Percentiles rank a stretch among this genome's conserved stretches.
Evolutionary conservation across 2,888 invertebrate genomes (phyloP).

Genomic region (Habroteleia sp.): DNA sequence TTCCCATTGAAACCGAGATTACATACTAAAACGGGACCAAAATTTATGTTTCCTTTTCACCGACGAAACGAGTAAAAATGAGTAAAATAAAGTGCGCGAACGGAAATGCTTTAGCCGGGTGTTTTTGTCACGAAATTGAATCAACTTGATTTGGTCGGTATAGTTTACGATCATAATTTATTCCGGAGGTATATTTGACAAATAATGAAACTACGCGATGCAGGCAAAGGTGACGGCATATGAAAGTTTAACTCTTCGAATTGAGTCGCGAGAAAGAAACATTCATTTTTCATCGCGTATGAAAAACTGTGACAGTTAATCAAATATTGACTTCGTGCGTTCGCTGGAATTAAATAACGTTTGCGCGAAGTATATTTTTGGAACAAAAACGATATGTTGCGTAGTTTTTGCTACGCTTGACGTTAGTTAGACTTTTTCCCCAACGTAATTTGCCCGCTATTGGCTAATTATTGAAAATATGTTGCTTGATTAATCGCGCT

Average conservation of each 20-base stretch:
- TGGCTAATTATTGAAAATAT: constrained; percentile 39
- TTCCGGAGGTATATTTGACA: constrained; percentile 50
- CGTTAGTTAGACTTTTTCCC: not conserved
- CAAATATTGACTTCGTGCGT: constrained; percentile 40
- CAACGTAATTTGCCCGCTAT: constrained; percentile 17
- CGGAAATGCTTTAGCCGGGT: not conserved
- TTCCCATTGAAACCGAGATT: constrained; percentile 25
- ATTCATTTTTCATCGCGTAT: constrained; percentile 37
- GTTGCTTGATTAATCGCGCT: constrained; percentile 20
- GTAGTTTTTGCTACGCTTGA: constrained; percentile 4
- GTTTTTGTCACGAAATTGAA: constrained; percentile 38
- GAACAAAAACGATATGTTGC: constrained; percentile 10
- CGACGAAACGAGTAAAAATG: constrained; percentile 9
- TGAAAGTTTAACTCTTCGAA: constrained; percentile 34
- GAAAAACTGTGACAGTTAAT: constrained; percentile 52
- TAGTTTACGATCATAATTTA: constrained; percentile 56
- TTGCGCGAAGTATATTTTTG: constrained; percentile 18
- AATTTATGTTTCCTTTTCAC: not conserved
- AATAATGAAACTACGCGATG: constrained; percentile 44
- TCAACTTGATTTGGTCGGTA: constrained; percentile 24
- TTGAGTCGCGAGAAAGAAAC: not conserved
- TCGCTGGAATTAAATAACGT: constrained; percentile 41
- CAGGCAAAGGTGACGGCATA: constrained; percentile 30
- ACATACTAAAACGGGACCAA: constrained; percentile 8
- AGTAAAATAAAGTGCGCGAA: not conserved